A percentile compares a stretch with the other conserved stretches of the same genome.
Conservation (phyloP, 1,140 invertebrate genomes). For the Zaprionus davidi region DNA sequence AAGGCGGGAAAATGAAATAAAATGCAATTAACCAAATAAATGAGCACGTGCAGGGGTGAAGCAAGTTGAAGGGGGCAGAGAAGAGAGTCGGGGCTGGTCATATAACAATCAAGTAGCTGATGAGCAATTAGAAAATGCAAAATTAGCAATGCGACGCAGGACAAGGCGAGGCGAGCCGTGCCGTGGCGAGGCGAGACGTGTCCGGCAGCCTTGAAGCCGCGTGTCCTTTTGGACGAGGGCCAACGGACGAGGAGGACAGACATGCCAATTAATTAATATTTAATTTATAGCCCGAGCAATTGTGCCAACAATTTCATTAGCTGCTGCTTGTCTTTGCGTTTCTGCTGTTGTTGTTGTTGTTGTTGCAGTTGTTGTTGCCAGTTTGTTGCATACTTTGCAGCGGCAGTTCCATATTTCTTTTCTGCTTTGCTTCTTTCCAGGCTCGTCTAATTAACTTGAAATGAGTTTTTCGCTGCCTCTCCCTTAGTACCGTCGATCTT, state of each 20-base stretch:
- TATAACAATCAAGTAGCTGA: conserved; percentile 64
- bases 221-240: neutral
- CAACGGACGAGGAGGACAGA: conserved; percentile 10
- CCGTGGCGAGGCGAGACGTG: neutral
- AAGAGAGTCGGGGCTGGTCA: neutral
- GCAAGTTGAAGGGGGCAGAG: too few relatives aligned
- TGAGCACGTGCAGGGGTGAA: neutral
- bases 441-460: conserved; percentile 67
- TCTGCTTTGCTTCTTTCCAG: neutral
- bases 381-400: conserved; percentile 19
- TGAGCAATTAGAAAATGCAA: conserved; percentile 74
- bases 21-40: conserved; percentile 46
- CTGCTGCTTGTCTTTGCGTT: neutral
- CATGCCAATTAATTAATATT: conserved; percentile 75
- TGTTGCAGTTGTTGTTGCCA: neutral
- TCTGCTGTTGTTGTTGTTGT: too few relatives aligned
- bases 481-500: conserved; percentile 2
- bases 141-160: conserved; percentile 40
- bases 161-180: neutral
- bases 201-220: neutral
- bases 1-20: conserved; percentile 44
- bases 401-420: conserved; percentile 16
- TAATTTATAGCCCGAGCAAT: conserved; percentile 63
- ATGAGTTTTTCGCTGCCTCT: conserved; percentile 43
- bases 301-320: conserved; percentile 51